Conservation (phyloP, 1,140 invertebrate species). For the Orius insidiosus region DNA sequence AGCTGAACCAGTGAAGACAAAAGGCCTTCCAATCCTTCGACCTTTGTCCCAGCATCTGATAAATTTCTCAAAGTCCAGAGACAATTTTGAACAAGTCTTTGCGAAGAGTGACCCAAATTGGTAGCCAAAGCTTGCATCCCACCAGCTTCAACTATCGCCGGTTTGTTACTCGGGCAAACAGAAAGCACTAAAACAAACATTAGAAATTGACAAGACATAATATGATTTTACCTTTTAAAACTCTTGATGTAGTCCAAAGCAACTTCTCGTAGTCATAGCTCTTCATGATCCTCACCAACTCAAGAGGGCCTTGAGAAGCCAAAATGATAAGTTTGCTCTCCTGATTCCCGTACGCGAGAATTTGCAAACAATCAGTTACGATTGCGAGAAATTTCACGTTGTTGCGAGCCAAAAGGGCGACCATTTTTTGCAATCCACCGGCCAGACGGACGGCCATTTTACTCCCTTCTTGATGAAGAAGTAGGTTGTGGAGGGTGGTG, state of each 20-base stretch:
- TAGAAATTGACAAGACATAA: conserved; percentile 17
- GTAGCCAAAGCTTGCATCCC: conserved; percentile 93
- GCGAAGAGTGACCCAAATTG: conserved; percentile 82
- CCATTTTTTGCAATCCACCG: conserved; percentile 96
- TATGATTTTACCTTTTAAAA: conserved; percentile 57
- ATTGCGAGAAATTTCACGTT: conserved; percentile 96
- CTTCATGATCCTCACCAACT: conserved; percentile 92
- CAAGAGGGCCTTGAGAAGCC: conserved; percentile 88
- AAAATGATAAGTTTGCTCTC: conserved; percentile 96
- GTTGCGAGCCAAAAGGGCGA: conserved; percentile 82
- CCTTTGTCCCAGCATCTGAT: conserved; percentile 92
- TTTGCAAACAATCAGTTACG: conserved; percentile 97
- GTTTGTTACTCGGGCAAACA: conserved; percentile 95
- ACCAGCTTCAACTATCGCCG: conserved; percentile 90
- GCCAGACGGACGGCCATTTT: conserved; percentile 94
- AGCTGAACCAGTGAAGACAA: conserved; percentile 83
- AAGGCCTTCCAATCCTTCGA: too few species aligned
- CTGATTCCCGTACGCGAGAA: conserved; percentile 96
- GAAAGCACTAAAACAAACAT: conserved; percentile 48
- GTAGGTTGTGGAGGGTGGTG: conserved; percentile 91
- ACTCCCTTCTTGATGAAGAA: conserved; percentile 93
- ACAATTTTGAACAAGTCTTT: conserved; percentile 88
- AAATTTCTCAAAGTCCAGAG: conserved; percentile 95
- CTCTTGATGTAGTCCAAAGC: conserved; percentile 92
- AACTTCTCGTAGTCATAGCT: conserved; percentile 98